A percentile compares a stretch with the other conserved stretches of the same genome.
phyloP scores from a whole-genome alignment of 2,797 vertebrate genomes.

The Gambusia yucatana region DNA sequence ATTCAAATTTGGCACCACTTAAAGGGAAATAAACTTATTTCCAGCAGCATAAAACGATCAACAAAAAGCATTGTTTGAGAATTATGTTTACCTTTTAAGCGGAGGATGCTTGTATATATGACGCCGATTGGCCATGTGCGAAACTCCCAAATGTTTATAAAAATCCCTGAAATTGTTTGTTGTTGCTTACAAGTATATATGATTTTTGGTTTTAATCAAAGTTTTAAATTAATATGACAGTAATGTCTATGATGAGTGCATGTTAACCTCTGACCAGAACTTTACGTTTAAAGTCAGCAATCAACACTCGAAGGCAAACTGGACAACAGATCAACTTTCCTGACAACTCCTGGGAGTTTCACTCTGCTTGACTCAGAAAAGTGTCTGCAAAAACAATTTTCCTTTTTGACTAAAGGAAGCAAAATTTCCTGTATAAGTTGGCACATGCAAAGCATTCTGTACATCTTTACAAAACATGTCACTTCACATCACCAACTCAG shows the following conservation, averaged over 20 bases:
- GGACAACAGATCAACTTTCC: not conserved
- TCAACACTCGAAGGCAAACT: not conserved
- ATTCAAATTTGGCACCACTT: not conserved
- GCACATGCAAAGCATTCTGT: conserved; percentile 9
- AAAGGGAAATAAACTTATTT: not conserved
- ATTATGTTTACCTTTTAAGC: not conserved
- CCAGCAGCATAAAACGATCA: not conserved
- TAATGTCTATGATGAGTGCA: not conserved
- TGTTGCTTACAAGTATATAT: not conserved
- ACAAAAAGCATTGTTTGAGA: not conserved
- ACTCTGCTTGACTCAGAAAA: conserved; percentile 14
- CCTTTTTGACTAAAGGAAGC: conserved; percentile 8
- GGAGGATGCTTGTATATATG: not conserved
- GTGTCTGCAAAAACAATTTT: conserved; percentile 18
- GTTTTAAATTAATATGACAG: not conserved
- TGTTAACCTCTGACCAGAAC: not conserved
- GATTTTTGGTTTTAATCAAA: not conserved
- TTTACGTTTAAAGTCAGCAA: not conserved
- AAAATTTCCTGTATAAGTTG: conserved; percentile 8
- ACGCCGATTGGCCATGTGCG: not conserved
- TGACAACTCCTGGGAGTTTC: conserved; percentile 30
- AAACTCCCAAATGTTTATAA: not conserved
- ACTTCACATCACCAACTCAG: conserved; percentile 16
- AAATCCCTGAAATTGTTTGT: not conserved
- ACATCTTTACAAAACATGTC: conserved; percentile 22